These are phyloP conservation scores for Misgurnus mizolepis DNA, from an alignment of 2,113 vertebrate species.

Conservation along the genomic window DNA sequence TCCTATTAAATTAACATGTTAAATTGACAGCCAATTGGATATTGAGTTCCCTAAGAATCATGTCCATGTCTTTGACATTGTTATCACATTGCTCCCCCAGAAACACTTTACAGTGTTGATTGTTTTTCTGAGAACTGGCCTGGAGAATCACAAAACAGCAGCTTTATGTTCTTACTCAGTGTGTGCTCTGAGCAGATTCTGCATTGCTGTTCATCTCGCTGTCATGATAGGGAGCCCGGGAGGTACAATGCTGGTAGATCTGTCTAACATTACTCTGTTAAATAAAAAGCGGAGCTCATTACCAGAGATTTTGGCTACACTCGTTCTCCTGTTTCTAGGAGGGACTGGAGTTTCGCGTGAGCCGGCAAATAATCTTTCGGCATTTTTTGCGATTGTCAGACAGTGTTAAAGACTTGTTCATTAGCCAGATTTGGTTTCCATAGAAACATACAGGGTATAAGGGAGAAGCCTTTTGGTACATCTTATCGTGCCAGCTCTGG, in stretches of 20 bases:
- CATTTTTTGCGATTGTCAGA: not conserved
- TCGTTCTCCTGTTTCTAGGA: not conserved
- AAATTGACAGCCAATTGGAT: too few relatives aligned
- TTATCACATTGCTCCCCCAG: too few relatives aligned
- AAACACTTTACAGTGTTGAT: not conserved
- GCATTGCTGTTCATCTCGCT: constrained; percentile 15
- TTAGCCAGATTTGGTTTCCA: constrained; percentile 47
- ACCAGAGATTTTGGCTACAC: constrained; percentile 16
- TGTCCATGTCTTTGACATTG: too few relatives aligned
- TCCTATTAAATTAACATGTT: too few relatives aligned
- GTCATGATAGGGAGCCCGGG: constrained; percentile 14
- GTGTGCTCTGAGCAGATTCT: constrained; percentile 10
- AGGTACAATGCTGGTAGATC: constrained; percentile 35
- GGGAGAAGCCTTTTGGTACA: constrained; percentile 21
- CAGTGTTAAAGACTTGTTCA: constrained; percentile 22
- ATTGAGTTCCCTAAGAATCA: too few relatives aligned
- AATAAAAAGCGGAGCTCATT: constrained; percentile 32
- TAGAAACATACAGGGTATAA: constrained; percentile 33
- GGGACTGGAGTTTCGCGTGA: not conserved
- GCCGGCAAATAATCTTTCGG: not conserved
- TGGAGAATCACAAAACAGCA: not conserved
- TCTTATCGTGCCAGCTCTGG: constrained; percentile 39
- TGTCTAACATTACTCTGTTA: constrained; percentile 35
- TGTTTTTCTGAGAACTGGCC: not conserved
- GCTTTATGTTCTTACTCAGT: constrained; percentile 2